Percentiles rank a stretch among this genome's conserved stretches.
Evolutionary conservation across 2,113 vertebrate genomes (phyloP).

Genomic region (Gallinago media): DNA sequence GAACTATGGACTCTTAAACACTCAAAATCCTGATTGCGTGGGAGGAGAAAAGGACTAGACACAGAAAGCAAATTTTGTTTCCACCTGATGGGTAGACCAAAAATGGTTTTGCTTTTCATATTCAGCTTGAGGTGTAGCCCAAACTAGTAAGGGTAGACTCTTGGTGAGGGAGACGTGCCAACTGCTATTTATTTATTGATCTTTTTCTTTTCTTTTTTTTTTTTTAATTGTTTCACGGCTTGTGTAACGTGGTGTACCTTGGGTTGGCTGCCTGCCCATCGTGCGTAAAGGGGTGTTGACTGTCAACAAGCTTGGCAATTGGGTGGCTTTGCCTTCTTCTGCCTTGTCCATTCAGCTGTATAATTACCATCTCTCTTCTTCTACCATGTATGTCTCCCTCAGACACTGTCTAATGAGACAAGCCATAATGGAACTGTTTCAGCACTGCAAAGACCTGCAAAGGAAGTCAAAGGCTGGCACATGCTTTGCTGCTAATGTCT

Average conservation of each 20-base stretch:
- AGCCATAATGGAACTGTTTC: not conserved
- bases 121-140: constrained; percentile 4
- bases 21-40: not conserved
- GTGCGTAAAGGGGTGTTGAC: not conserved
- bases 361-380: not conserved
- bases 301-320: constrained; percentile 29
- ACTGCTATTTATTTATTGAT: constrained; percentile 41
- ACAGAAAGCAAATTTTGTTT: constrained; percentile 21
- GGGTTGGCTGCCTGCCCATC: constrained; percentile 3
- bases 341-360: not conserved
- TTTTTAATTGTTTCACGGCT: not conserved
- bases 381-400: not conserved
- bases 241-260: not conserved
- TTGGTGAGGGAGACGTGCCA: not conserved
- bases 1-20: constrained; percentile 51
- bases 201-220: not conserved
- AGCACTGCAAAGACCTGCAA: not conserved
- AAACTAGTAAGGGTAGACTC: not conserved
- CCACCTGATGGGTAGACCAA: constrained; percentile 19
- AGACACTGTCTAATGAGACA: not conserved
- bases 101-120: not conserved
- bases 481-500: not conserved
- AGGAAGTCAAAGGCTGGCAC: not conserved
- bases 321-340: constrained; percentile 41
- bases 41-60: constrained; percentile 34